Conservation (phyloP, 1,140 invertebrate species). For the Stratiolaelaps scimitus region DNA sequence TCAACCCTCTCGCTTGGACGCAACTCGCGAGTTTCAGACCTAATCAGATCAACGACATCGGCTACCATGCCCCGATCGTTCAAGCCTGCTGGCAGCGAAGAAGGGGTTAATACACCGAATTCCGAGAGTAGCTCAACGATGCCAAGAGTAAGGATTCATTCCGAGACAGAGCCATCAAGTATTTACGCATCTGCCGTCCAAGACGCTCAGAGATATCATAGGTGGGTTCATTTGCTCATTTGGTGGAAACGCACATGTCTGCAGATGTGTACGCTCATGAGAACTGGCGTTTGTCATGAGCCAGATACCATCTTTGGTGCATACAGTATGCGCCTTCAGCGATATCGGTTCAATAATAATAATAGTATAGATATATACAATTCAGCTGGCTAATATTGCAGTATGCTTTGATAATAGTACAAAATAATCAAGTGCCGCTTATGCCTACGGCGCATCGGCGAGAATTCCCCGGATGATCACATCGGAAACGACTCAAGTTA, state of each 20-base stretch:
- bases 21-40: not conserved
- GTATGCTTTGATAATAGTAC: too few species aligned
- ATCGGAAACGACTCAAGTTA: too few species aligned
- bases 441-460: too few species aligned
- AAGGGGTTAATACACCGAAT: not conserved
- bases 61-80: slow-evolving; percentile 18
- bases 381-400: too few species aligned
- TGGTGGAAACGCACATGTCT: not conserved
- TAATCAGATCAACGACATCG: slow-evolving; percentile 6
- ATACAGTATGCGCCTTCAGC: too few species aligned
- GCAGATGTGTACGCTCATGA: too few species aligned
- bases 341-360: too few species aligned
- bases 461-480: too few species aligned
- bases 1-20: slow-evolving; percentile 17
- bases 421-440: too few species aligned
- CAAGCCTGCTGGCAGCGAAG: not conserved
- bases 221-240: not conserved
- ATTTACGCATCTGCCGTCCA: not conserved
- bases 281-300: too few species aligned
- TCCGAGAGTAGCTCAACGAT: not conserved
- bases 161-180: slow-evolving; percentile 4
- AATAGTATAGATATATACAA: too few species aligned
- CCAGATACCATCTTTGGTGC: too few species aligned
- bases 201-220: not conserved
- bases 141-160: not conserved